Evolutionary conservation across 2,888 invertebrate genomes (phyloP).

Genomic region (Sicus ferrugineus): DNA sequence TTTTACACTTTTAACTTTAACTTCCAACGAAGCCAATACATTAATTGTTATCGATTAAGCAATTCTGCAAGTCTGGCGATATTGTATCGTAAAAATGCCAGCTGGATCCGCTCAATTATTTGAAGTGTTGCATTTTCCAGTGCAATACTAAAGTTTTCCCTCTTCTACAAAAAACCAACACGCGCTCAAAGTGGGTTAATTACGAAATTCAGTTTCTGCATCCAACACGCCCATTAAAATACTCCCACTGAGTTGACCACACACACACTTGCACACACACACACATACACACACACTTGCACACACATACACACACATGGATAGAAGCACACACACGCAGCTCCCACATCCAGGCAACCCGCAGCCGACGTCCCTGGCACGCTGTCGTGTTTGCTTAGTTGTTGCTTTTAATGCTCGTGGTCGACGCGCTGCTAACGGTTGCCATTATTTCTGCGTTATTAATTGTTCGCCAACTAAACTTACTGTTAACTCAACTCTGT

Average conservation of each 20-base stretch:
- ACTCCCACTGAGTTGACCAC: not conserved
- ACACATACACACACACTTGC: too few relatives aligned
- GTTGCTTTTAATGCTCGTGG: constrained; percentile 25
- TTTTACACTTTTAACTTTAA: too few relatives aligned
- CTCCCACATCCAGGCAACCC: not conserved
- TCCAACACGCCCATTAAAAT: constrained; percentile 20
- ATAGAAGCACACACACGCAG: not conserved
- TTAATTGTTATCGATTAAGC: not conserved
- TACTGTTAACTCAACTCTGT: too few relatives aligned
- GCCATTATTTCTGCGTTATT: constrained; percentile 1
- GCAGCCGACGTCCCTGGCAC: not conserved
- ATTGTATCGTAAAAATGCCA: not conserved
- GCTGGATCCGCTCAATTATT: not conserved
- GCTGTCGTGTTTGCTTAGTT: not conserved
- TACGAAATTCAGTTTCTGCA: constrained; percentile 1
- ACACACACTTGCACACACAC: too few relatives aligned
- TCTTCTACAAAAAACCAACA: not conserved
- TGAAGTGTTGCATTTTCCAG: not conserved
- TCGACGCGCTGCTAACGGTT: constrained; percentile 13
- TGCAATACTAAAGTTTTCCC: not conserved
- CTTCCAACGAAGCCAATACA: not conserved
- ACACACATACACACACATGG: not conserved
- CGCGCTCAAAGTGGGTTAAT: constrained; percentile 26
- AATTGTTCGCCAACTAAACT: constrained; percentile 4
- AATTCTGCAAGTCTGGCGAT: not conserved